Conservation (phyloP, 2,113 vertebrate genomes). For the Phoxinus phoxinus region DNA sequence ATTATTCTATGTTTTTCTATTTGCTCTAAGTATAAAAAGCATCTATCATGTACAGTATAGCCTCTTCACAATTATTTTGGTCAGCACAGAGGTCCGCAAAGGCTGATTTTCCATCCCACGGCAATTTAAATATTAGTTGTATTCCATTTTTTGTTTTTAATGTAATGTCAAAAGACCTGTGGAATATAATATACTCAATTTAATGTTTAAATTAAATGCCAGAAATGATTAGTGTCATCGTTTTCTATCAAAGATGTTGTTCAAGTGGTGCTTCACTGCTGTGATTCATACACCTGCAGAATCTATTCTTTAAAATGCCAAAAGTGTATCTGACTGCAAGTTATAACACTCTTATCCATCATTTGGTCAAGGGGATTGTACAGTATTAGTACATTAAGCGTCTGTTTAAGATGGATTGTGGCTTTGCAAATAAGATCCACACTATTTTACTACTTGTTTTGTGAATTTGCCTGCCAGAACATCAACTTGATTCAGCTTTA, state of each 20-base stretch:
- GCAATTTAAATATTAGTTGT: background rate
- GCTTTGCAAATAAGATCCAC: background rate
- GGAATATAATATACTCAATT: background rate
- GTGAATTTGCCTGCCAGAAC: background rate
- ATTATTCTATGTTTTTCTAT: too few species aligned
- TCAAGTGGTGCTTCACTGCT: background rate
- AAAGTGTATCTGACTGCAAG: background rate
- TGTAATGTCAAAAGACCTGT: background rate
- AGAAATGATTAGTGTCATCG: background rate
- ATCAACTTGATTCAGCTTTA: background rate
- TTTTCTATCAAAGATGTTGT: background rate
- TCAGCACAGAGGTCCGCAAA: background rate
- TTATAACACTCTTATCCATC: background rate
- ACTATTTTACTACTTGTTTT: background rate
- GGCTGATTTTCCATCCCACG: background rate
- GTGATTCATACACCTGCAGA: background rate
- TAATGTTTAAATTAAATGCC: conserved; percentile 13
- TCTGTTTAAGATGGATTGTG: background rate
- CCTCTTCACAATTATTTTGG: background rate
- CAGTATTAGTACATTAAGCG: background rate
- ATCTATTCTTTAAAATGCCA: background rate
- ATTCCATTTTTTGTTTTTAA: background rate
- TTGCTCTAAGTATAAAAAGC: too few species aligned
- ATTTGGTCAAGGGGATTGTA: background rate
- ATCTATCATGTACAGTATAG: background rate